phyloP scores from a whole-genome alignment of 2,113 vertebrate genomes.

The Gymnogyps californianus region DNA sequence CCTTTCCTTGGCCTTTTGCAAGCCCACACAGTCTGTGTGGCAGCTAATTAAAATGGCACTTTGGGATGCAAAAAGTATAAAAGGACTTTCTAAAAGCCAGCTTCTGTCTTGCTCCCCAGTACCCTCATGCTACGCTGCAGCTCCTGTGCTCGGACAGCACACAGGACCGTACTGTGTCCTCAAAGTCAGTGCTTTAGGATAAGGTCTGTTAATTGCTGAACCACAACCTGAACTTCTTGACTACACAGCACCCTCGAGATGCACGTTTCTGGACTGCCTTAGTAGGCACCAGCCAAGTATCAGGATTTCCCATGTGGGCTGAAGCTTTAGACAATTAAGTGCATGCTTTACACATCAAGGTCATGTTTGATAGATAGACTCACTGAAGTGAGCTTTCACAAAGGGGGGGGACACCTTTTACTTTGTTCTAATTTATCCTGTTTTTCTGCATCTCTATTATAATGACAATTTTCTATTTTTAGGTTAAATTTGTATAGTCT shows the following conservation, averaged over 20 bases:
- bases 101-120: background rate
- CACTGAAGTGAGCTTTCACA: background rate
- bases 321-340: background rate
- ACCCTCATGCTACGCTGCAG: accelerated
- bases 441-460: background rate
- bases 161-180: background rate
- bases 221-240: background rate
- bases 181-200: background rate
- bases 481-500: background rate
- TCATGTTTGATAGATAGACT: background rate
- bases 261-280: background rate
- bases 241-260: background rate
- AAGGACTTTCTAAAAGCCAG: background rate
- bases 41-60: background rate
- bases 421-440: background rate
- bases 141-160: background rate
- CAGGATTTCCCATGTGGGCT: background rate
- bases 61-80: background rate
- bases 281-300: background rate
- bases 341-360: background rate
- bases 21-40: background rate
- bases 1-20: background rate
- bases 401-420: background rate
- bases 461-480: background rate
- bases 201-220: background rate